A percentile compares a stretch with the other conserved stretches of the same genome.
Evolutionary conservation across 2,113 vertebrate genomes (phyloP).

Genomic region (Rhea pennata): DNA sequence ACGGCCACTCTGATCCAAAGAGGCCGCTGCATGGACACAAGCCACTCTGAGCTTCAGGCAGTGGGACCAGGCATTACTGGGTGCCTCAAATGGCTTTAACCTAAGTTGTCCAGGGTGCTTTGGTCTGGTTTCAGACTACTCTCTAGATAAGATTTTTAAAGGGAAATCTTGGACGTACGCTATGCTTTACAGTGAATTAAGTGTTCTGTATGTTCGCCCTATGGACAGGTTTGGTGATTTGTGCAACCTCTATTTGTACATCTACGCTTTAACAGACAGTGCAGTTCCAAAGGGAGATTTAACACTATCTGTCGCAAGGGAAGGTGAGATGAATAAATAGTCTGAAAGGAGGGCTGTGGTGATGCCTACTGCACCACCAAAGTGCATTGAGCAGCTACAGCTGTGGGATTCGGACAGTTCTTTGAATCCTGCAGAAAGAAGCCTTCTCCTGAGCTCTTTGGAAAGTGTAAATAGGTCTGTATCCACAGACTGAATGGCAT

Average conservation of each 20-base stretch:
- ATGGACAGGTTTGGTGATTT: not conserved
- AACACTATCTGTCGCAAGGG: not conserved
- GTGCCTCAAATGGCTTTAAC: not conserved
- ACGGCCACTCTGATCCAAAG: not conserved
- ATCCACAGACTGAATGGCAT: not conserved
- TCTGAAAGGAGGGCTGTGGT: not conserved
- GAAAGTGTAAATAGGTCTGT: not conserved
- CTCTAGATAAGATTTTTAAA: not conserved
- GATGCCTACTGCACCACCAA: not conserved
- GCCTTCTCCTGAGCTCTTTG: not conserved
- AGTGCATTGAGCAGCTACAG: not conserved
- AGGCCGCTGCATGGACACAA: not conserved
- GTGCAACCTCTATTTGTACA: not conserved
- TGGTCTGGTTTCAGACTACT: accelerated
- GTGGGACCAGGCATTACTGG: not conserved
- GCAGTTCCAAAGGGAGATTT: not conserved
- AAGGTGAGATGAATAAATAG: not conserved
- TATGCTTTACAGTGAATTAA: not conserved
- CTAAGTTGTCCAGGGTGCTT: not conserved
- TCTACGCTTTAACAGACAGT: not conserved
- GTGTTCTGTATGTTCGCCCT: not conserved
- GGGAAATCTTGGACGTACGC: not conserved
- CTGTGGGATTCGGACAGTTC: not conserved
- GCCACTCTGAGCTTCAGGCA: not conserved
- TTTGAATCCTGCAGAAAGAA: not conserved